phyloP scores from a whole-genome alignment of 2,113 vertebrate species.

The Tichodroma muraria region DNA sequence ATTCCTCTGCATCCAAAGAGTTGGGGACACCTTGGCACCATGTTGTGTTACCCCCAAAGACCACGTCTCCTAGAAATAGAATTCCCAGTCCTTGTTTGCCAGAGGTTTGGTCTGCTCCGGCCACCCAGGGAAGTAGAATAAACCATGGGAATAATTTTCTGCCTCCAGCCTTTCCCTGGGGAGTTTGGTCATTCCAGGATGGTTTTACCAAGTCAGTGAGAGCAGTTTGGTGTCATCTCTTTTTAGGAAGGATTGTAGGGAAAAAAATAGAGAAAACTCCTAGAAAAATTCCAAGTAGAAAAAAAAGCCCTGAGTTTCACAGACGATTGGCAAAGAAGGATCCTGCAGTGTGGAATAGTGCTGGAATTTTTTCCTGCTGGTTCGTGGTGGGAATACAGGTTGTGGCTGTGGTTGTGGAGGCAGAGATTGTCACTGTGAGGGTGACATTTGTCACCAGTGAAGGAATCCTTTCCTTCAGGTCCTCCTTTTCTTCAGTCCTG shows the following conservation, averaged over 20 bases:
- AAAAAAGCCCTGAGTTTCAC: neutral
- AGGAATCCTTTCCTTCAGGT: neutral
- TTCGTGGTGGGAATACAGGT: fast-evolving
- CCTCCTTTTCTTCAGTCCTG: neutral
- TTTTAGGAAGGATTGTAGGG: neutral
- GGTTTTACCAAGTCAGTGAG: fast-evolving
- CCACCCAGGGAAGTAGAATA: neutral
- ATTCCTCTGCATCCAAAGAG: neutral
- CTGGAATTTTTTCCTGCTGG: neutral
- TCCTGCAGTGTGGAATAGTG: neutral
- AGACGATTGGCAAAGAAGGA: neutral
- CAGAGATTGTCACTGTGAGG: neutral
- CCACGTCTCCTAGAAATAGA: fast-evolving
- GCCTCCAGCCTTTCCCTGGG: neutral
- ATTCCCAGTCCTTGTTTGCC: neutral
- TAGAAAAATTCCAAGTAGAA: neutral
- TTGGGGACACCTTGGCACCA: neutral
- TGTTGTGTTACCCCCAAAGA: neutral
- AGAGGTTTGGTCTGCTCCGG: neutral
- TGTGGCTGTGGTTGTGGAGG: neutral
- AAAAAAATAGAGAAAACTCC: neutral
- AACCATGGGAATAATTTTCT: neutral
- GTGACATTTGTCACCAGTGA: neutral
- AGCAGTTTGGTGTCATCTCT: neutral
- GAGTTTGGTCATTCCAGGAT: neutral